Conservation (phyloP, 1,140 invertebrate genomes). For the Zelostemma sp. region DNA sequence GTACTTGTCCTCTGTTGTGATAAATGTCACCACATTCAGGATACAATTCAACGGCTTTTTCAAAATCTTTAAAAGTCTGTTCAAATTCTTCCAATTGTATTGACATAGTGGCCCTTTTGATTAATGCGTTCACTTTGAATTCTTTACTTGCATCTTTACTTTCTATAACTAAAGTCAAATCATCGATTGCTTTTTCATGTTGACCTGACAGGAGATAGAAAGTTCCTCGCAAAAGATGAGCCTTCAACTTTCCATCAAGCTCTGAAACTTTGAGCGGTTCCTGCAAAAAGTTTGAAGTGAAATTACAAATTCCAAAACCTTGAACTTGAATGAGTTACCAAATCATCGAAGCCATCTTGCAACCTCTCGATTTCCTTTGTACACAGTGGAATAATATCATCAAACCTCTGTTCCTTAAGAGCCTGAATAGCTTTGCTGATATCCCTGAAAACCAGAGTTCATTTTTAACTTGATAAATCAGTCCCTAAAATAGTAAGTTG, state of each 20-base stretch:
- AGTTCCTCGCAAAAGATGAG: slow-evolving; percentile 83
- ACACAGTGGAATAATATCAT: slow-evolving; percentile 83
- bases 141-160: slow-evolving; percentile 72
- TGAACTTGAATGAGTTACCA: not conserved
- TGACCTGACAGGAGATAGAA: slow-evolving; percentile 84
- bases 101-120: slow-evolving; percentile 87
- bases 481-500: too few species aligned
- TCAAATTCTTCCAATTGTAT: slow-evolving; percentile 84
- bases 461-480: slow-evolving; percentile 4
- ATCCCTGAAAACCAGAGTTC: not conserved
- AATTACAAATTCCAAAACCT: too few species aligned
- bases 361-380: slow-evolving; percentile 81
- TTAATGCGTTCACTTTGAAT: slow-evolving; percentile 87
- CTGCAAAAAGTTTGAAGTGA: not conserved
- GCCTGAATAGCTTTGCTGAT: slow-evolving; percentile 60
- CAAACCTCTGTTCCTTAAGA: slow-evolving; percentile 80
- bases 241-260: slow-evolving; percentile 72
- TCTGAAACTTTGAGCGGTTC: slow-evolving; percentile 47
- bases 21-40: slow-evolving; percentile 88
- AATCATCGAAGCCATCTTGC: slow-evolving; percentile 52
- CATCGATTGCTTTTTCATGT: slow-evolving; percentile 78
- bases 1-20: slow-evolving; percentile 81
- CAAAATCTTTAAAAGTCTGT: slow-evolving; percentile 83
- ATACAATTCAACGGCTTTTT: slow-evolving; percentile 80
- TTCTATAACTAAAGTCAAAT: slow-evolving; percentile 77